A percentile compares a stretch with the other conserved stretches of the same genome.
phyloP scores from a whole-genome alignment of 2,888 invertebrate species.

The Cinara cedri region DNA sequence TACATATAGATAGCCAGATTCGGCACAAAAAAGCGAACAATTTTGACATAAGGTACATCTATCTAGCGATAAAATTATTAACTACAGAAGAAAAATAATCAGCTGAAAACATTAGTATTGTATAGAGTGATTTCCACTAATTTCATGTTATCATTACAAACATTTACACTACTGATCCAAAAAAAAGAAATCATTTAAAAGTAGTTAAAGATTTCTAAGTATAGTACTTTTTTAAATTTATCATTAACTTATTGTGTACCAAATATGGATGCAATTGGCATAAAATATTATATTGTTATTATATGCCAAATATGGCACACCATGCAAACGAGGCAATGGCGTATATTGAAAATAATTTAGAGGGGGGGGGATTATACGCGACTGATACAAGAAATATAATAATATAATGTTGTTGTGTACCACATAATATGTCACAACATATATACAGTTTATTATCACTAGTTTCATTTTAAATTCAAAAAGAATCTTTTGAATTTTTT shows the following conservation, averaged over 20 bases:
- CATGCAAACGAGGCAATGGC: too few relatives aligned
- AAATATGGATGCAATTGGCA: too few relatives aligned
- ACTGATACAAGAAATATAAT: too few relatives aligned
- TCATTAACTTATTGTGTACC: too few relatives aligned
- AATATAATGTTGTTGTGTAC: too few relatives aligned
- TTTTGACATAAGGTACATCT: background rate
- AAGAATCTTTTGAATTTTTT: too few relatives aligned
- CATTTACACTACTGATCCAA: background rate
- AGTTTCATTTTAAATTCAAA: background rate
- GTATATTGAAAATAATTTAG: too few relatives aligned
- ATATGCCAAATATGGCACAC: background rate
- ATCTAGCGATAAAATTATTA: conserved; percentile 1
- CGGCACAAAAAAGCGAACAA: background rate
- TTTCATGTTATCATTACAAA: background rate
- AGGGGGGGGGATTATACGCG: too few relatives aligned
- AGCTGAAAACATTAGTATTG: background rate
- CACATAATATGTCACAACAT: conserved; percentile 5
- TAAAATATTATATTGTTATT: too few relatives aligned
- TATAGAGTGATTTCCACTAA: background rate
- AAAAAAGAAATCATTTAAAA: background rate
- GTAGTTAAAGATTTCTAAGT: background rate
- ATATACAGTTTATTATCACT: background rate
- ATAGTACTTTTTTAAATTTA: conserved; percentile 1
- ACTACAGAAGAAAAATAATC: background rate
- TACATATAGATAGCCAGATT: background rate